Conservation (phyloP, 2,113 vertebrate species). For the Telmatochromis sp. region DNA sequence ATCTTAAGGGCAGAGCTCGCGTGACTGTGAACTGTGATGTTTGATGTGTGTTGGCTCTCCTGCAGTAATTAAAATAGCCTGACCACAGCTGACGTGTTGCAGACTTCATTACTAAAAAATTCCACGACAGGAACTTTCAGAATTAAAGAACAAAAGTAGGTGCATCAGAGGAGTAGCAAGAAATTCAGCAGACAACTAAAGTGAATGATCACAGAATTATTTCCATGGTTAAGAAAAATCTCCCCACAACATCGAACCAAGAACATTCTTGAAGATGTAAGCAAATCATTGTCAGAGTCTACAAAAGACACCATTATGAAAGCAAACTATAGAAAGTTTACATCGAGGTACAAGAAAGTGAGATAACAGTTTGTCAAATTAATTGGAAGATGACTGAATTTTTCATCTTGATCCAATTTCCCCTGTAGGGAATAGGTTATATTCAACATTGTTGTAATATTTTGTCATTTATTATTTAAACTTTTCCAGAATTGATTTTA, state of each 20-base stretch:
- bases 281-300: neutral
- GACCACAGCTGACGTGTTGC: neutral
- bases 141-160: neutral
- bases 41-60: neutral
- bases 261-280: neutral
- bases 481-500: neutral
- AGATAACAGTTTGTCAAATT: neutral
- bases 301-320: neutral
- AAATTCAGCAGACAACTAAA: neutral
- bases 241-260: neutral
- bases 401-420: rapidly evolving
- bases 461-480: neutral
- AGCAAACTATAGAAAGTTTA: rapidly evolving
- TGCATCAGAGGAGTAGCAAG: rapidly evolving
- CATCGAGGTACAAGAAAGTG: rapidly evolving
- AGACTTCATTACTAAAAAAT: neutral
- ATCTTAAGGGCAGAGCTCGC: neutral
- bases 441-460: rapidly evolving
- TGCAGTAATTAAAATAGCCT: neutral
- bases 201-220: neutral
- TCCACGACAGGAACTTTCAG: neutral
- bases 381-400: neutral
- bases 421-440: neutral
- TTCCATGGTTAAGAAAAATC: rapidly evolving
- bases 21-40: rapidly evolving